Evolutionary conservation across 2,797 vertebrate genomes (phyloP).

Genomic region (Rhadinocentrus ornatus): DNA sequence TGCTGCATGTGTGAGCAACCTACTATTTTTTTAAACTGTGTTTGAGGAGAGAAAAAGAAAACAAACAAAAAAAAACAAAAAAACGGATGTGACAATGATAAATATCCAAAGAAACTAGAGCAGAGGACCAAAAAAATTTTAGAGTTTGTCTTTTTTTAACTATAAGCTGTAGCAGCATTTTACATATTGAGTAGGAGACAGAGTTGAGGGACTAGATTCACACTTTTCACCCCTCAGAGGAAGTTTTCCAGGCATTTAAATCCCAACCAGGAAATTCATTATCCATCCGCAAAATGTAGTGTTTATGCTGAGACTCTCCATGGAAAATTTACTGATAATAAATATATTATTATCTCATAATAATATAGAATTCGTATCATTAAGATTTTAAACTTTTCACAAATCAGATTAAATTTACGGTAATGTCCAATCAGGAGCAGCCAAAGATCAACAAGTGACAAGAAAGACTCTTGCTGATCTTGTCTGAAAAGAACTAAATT

Average conservation of each 20-base stretch:
- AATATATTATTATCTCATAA: no score
- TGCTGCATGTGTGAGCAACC: conserved; percentile 40
- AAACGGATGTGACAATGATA: conserved; percentile 71
- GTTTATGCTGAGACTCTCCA: background rate
- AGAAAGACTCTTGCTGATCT: no score
- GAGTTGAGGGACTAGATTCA: background rate
- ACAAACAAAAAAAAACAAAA: conserved; percentile 14
- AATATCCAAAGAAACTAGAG: conserved; percentile 73
- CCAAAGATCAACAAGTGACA: background rate
- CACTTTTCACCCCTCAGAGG: background rate
- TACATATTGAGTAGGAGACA: conserved; percentile 18
- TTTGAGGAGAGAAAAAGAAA: background rate
- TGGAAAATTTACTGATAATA: no score
- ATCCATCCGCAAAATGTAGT: background rate
- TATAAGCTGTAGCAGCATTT: conserved; percentile 40
- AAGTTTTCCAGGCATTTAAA: background rate
- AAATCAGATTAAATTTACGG: background rate
- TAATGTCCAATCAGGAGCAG: background rate
- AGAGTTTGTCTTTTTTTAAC: conserved; percentile 36
- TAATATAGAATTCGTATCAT: background rate
- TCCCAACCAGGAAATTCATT: background rate
- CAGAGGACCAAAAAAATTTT: conserved; percentile 59
- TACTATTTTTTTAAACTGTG: conserved; percentile 51
- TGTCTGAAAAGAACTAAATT: no score
- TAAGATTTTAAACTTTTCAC: background rate